These are phyloP conservation scores for Drosophila subsilvestris DNA, from an alignment of 2,888 invertebrate genomes.

Conservation along the genomic window DNA sequence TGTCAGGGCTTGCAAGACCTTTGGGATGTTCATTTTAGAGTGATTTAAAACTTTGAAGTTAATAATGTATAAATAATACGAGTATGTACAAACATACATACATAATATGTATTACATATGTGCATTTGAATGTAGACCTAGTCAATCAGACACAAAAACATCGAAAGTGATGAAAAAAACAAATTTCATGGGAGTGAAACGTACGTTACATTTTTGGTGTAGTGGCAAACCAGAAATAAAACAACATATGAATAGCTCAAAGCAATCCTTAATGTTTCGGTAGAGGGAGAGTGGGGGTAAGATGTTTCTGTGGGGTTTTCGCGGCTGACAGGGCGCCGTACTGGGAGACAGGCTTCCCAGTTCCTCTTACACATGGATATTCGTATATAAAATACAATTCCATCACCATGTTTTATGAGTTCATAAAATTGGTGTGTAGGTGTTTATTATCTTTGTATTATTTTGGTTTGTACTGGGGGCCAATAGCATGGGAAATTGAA, in stretches of 20 bases:
- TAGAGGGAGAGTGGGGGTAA: conserved; percentile 2
- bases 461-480: conserved; percentile 29
- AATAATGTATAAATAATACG: conserved; percentile 7
- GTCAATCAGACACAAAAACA: conserved; percentile 39
- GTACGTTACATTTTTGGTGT: too few species aligned
- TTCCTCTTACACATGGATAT: conserved; percentile 1
- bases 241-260: conserved; percentile 33
- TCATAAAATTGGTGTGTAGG: conserved; percentile 72
- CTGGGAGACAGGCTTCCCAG: conserved; percentile 45
- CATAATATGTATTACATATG: too few species aligned
- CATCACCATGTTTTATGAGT: conserved; percentile 75
- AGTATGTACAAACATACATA: not conserved
- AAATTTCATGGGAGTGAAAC: conserved; percentile 55
- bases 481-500: conserved; percentile 65
- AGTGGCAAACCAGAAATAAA: conserved; percentile 32
- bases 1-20: conserved; percentile 23
- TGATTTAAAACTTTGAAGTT: conserved; percentile 31
- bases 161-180: conserved; percentile 15
- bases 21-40: conserved; percentile 10
- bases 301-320: conserved; percentile 54
- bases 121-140: too few species aligned
- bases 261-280: conserved; percentile 30
- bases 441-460: conserved; percentile 59
- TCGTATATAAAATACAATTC: conserved; percentile 60
- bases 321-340: conserved; percentile 43